Base-by-base conservation (phyloP, 1,140 invertebrate species). In the Drosophila nigrodunni region DNA sequence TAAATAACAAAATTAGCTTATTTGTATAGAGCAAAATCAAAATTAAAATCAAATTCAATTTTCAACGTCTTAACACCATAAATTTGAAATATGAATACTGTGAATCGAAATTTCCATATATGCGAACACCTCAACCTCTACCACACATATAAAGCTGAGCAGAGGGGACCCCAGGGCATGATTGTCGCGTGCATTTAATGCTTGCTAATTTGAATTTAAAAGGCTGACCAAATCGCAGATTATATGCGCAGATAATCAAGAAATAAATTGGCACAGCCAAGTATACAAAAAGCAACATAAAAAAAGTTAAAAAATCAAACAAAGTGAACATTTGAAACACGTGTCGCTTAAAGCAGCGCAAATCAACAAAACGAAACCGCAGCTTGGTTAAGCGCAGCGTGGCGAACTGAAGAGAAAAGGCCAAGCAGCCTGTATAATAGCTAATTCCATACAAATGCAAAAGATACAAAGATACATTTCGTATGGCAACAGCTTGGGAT, bases 141-240 rank as follows among this genome's bases (percentile, higher is more conserved):
- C 25, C 25, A 2, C 25, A 2, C 1, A 1, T 3, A 1, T 3
- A 30, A 5, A 1, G 1, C 3, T 3, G 3, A 2, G n/a, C 21
- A 37, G 7, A 8, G 41, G 54, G 9, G 37, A 37, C n/a, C 43
- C 50, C 46, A 11, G 60, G 60, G 52, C 43, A 37, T 50, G 44
- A 68, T 66, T 73, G 77, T 81, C 72, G 78, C 85, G 85, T 89
- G 85, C 78, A 89, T 89, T 86, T 85, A 81, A 88, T 85, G 68
- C 54, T 70, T 55, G 78, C 85, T 89, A 89, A 89, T 89, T 89
- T 90, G 72, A 89, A 89, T 89, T 90, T 89, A 90, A 90, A 89
- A 81, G 80, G 70, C 86, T 86, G 69, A 76, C 68, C 80, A 85
- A 88, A 60, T 57, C 81, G 77, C 81, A 85, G 85, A 88, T 88